phyloP scores from a whole-genome alignment of 2,797 vertebrate genomes.

The Gorsachius magnificus region DNA sequence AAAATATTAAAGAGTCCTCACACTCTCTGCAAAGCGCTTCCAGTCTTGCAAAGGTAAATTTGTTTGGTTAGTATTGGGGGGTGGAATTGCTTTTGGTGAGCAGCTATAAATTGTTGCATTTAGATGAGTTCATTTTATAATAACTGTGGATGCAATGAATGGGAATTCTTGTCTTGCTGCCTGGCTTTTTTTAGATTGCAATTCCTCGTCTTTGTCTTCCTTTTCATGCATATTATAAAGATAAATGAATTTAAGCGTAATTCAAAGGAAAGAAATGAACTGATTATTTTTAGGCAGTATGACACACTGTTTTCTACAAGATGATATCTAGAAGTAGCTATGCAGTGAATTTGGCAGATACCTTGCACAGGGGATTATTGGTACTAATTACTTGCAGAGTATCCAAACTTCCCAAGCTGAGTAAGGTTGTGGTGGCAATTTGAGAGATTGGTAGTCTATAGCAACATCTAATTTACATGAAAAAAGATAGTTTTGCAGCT shows the following conservation, averaged over 20 bases:
- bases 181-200: not conserved
- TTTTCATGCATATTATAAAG: not conserved
- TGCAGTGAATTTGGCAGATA: not conserved
- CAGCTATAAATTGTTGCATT: not conserved
- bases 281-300: not conserved
- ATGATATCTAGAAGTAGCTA: not conserved
- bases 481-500: slow-evolving; percentile 11
- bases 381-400: slow-evolving; percentile 15
- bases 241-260: not conserved
- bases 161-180: not conserved
- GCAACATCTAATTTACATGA: slow-evolving; percentile 29
- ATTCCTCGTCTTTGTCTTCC: not conserved
- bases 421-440: slow-evolving; percentile 8
- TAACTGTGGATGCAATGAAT: not conserved
- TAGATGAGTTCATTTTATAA: not conserved
- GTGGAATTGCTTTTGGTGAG: not conserved
- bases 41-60: not conserved
- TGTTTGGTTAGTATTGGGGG: not conserved
- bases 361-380: not conserved
- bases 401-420: not conserved
- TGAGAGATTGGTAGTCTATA: not conserved
- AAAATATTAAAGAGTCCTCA: not conserved
- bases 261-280: not conserved
- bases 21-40: accelerated
- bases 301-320: not conserved